Evolutionary conservation across 2,888 invertebrate species (phyloP), one percentile per base, ranked within the genome.

Genomic region (Cremastinae sp.): DNA sequence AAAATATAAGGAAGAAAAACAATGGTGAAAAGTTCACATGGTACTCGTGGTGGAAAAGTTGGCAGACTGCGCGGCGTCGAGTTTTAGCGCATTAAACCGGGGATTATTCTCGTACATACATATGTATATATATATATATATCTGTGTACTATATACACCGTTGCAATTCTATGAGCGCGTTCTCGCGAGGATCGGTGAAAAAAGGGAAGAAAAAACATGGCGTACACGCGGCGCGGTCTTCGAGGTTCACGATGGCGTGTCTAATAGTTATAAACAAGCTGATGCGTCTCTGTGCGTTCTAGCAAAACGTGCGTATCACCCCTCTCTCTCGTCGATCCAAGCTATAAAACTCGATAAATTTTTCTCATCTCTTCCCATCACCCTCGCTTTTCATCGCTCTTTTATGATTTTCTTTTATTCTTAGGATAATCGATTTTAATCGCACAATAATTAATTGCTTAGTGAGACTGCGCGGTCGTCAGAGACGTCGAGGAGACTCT

Each of bases 211-310:
- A 22, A 43, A 70, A 65, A 68, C 75, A 79, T 79, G 74, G 78
- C 78, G 78, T 74, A 70, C 73, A 74, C 65, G 79, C 69, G 64
- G 58, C 22, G 58, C 66, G 75, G 55, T 69, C 43, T 53, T 22
- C 55, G 64, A 45, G 58, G 53, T 9, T 68, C 80, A 78, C 75
- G 76, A 61, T 79, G 79, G 80, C 82, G 83, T 81, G 80, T 84
- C 85, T 82, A 81, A 86, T 84, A 85, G 83, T 83, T 81, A 80
- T 78, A 69, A 81, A 75, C 76, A 73, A 51, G 66, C 56, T 49
- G n/a, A n/a, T n/a, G 28, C 28, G 28, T 5, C 2, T 28, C 28
- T 5, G 28, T 28, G 28, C 61, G 20, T 51, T 55, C 45, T 35
- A 12, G 61, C 35, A 61, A 61, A 69, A 59, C 59, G n/a, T n/a